Base-by-base conservation (phyloP, 2,113 vertebrate genomes). In the Nerophis lumbriciformis region DNA sequence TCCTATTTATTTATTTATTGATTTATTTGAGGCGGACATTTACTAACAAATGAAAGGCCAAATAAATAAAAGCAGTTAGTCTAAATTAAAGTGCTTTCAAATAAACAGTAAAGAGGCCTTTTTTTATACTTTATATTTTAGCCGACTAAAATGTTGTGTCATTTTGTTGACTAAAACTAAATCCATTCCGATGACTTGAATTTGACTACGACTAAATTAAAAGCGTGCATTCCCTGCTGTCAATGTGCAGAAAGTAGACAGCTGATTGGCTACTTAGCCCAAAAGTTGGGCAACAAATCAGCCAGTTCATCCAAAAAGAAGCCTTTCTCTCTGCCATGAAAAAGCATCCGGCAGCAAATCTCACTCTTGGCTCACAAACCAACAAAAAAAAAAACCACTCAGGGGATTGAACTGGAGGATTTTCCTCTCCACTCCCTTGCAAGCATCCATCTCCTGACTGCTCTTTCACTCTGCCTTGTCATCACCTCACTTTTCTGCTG, bases 261-360 rank as follows among this genome's bases (percentile, higher is more conserved):
- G 15, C 57, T 55, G 66, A 78, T 64, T 16, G 54, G 68, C 50
- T 65, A 2, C 60, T 77, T 66, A 50, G 57, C 64, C 35, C 53
- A 71, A 60, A 28, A 68, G 68, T 53, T 69, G 48, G 58, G 71
- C 63, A 69, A 57, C 68, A 83, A 81, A 79, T 81, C 76, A 83
- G 48, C 62, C 65, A 11, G 72, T 73, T 81, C 79, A 83, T 85
- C 78, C 66, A 60, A 35, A 45, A 45, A 69, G 55, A 69, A 77
- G 76, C 63, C 67, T 36, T 71, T 56, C 52, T 53, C 63, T 66
- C 49, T 9, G 58, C 63, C 71, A 57, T 4, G 5, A 65, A 68
- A 69, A 72, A 53, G 68, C 75, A 70, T 63, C 68, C 55, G 37
- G 48, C 76, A 68, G 76, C 78, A 83, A 69, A 81, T 78, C 72